Evolutionary conservation across 2,113 vertebrate genomes (phyloP).

Genomic region (Lampris megalopsis): DNA sequence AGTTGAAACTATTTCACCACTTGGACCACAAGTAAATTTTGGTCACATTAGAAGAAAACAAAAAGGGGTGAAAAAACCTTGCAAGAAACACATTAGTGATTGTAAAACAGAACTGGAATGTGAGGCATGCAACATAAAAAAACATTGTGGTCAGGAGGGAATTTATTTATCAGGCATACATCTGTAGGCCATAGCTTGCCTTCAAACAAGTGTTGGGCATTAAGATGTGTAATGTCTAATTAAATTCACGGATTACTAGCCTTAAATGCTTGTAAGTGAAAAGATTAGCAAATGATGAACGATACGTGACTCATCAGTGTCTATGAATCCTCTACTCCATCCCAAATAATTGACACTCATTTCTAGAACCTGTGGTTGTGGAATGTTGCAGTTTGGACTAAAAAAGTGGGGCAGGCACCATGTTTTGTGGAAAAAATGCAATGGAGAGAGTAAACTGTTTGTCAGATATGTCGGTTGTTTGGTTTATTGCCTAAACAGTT

Average conservation of each 20-base stretch:
- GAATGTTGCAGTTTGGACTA: constrained; percentile 68
- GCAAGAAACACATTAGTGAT: constrained; percentile 75
- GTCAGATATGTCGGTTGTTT: constrained; percentile 82
- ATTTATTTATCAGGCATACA: constrained; percentile 79
- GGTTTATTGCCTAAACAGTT: constrained; percentile 83
- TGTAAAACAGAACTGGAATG: constrained; percentile 81
- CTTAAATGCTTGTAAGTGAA: constrained; percentile 3
- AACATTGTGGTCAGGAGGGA: constrained; percentile 76
- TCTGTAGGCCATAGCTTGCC: constrained; percentile 73
- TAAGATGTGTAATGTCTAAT: constrained; percentile 68
- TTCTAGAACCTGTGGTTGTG: constrained; percentile 51
- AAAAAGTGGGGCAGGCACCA: constrained; percentile 52
- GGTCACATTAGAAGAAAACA: constrained; percentile 72
- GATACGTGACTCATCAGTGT: neutral
- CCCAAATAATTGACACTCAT: constrained; percentile 31
- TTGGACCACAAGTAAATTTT: constrained; percentile 69
- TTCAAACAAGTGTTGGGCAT: constrained; percentile 64
- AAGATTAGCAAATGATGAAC: neutral
- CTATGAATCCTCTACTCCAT: neutral
- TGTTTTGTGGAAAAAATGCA: constrained; percentile 76
- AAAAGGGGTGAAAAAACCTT: constrained; percentile 47
- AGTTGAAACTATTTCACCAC: constrained; percentile 63
- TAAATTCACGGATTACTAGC: constrained; percentile 55
- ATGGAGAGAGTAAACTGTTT: constrained; percentile 81
- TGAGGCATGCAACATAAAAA: constrained; percentile 79